Conservation (phyloP, 2,888 invertebrate genomes). For the Dione vanillae region DNA sequence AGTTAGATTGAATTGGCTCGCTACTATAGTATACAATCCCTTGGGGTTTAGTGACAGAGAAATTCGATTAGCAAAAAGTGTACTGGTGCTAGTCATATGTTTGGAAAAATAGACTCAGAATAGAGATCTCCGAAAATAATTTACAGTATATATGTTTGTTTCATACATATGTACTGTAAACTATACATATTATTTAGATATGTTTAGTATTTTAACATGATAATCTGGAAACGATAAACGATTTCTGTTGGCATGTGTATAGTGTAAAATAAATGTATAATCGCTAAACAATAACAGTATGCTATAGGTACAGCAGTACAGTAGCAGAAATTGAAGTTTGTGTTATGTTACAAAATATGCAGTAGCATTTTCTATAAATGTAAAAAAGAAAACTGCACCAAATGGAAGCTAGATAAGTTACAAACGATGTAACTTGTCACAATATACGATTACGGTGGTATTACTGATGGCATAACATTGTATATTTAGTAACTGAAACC, state of each 20-base stretch:
- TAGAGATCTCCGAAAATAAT: constrained; percentile 1
- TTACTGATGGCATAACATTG: constrained; percentile 22
- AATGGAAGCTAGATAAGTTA: constrained; percentile 1
- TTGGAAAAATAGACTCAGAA: no score
- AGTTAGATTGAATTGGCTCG: constrained; percentile 32
- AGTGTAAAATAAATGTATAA: no score
- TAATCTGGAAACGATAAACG: no score
- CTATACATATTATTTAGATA: neutral
- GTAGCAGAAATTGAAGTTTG: neutral
- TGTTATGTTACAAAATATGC: no score
- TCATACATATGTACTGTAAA: neutral
- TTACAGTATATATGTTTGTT: neutral
- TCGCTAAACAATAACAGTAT: no score
- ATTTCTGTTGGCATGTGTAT: no score
- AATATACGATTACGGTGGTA: constrained; percentile 16
- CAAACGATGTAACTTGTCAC: constrained; percentile 24
- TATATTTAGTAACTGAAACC: constrained; percentile 36
- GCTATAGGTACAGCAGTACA: no score
- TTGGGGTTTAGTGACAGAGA: constrained; percentile 28
- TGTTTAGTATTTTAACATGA: no score
- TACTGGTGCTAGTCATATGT: constrained; percentile 23
- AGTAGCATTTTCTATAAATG: neutral
- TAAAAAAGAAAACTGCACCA: neutral
- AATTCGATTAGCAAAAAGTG: constrained; percentile 30
- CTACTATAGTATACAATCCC: constrained; percentile 19